Conservation (phyloP, 2,888 invertebrate species). For the Lithophane ornitopus region DNA sequence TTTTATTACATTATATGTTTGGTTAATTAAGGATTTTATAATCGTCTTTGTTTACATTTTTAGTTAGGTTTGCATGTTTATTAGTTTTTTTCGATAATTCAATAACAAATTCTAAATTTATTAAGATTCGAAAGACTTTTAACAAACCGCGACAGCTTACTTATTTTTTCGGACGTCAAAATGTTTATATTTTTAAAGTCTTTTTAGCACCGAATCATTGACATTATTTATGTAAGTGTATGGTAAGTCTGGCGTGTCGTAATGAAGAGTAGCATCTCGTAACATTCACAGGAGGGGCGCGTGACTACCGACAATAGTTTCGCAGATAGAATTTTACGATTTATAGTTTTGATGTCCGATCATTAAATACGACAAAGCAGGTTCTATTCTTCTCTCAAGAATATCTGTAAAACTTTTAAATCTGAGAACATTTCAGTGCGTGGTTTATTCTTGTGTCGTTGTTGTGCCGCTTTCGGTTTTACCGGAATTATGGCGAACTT, state of each 20-base stretch:
- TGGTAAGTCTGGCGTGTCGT: slow-evolving; percentile 72
- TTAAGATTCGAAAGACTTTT: background rate
- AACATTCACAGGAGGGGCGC: slow-evolving; percentile 70
- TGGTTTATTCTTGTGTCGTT: slow-evolving; percentile 14
- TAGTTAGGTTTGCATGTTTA: background rate
- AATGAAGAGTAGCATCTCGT: slow-evolving; percentile 74
- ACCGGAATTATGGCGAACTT: slow-evolving; percentile 34
- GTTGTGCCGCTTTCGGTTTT: background rate
- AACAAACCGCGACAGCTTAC: background rate
- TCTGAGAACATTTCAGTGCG: background rate
- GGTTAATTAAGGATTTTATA: background rate
- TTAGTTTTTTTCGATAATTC: background rate
- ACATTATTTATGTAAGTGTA: slow-evolving; percentile 80
- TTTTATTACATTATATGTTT: background rate
- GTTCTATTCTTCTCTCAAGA: background rate
- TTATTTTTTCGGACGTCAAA: background rate
- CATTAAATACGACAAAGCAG: slow-evolving; percentile 33
- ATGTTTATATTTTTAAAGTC: slow-evolving; percentile 11
- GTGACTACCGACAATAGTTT: slow-evolving; percentile 65
- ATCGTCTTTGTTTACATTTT: background rate
- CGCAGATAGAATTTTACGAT: slow-evolving; percentile 64
- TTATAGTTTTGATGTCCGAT: slow-evolving; percentile 63
- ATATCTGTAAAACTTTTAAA: background rate
- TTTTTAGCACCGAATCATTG: slow-evolving; percentile 61
- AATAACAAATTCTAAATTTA: background rate